Evolutionary conservation across 37 sponge, comb jelly and placozoan genomes (phyloP).

Genomic region (Halichondria panicea): DNA sequence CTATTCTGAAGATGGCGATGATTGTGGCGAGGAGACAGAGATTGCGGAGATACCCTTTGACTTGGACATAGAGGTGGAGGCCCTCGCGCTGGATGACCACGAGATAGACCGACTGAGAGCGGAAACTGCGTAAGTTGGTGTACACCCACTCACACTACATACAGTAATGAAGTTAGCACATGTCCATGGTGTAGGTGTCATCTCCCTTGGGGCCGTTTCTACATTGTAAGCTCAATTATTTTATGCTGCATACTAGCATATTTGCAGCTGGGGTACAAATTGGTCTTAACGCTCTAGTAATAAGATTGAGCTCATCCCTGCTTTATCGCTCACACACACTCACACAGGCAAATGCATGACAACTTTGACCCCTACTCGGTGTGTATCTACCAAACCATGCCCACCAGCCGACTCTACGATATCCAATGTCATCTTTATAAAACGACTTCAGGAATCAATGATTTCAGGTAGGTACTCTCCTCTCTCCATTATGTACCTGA

Average conservation of each 20-base stretch:
- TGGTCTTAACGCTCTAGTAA: too few species aligned
- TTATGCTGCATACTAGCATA: too few species aligned
- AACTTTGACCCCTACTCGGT: slow-evolving; percentile 39
- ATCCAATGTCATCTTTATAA: slow-evolving; percentile 53
- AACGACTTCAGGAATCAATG: background rate
- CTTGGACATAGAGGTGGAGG: slow-evolving; percentile 59
- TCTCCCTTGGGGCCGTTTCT: too few species aligned
- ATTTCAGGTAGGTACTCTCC: background rate
- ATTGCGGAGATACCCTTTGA: slow-evolving; percentile 39
- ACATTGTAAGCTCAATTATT: too few species aligned
- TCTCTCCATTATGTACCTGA: background rate
- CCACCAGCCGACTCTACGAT: slow-evolving; percentile 43
- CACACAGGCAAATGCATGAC: slow-evolving; percentile 34
- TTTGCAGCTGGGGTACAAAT: too few species aligned
- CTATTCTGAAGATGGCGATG: background rate
- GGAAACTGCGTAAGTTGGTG: slow-evolving; percentile 27
- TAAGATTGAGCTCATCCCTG: too few species aligned
- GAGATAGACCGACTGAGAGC: slow-evolving; percentile 17
- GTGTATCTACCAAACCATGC: slow-evolving; percentile 30
- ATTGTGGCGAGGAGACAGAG: slow-evolving; percentile 8
- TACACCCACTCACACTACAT: background rate
- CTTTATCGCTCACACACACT: too few species aligned
- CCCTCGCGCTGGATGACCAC: slow-evolving; percentile 9
- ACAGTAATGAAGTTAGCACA: background rate
- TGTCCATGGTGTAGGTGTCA: background rate